A percentile compares a stretch with the other conserved stretches of the same genome.
phyloP scores from a whole-genome alignment of 2,113 vertebrate genomes.

The Podarcis muralis region DNA sequence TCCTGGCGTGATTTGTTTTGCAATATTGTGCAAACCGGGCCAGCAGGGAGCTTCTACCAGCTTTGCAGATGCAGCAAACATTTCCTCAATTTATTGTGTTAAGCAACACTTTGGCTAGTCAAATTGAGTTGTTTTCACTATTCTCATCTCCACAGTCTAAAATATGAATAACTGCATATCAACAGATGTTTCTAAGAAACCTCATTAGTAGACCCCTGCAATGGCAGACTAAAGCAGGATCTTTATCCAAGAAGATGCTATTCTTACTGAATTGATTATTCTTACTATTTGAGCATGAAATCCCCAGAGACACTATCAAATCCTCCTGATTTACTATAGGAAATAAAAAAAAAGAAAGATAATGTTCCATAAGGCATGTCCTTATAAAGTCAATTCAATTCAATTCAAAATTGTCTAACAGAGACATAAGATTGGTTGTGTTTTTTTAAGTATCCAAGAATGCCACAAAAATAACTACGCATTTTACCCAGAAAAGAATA shows the following conservation, averaged over 20 bases:
- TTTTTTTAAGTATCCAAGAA: constrained; percentile 37
- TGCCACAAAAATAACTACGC: constrained; percentile 58
- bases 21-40: too few species aligned
- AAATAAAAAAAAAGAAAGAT: constrained; percentile 61
- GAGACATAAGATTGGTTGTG: constrained; percentile 49
- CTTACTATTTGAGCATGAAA: rapidly evolving
- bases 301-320: constrained; percentile 12
- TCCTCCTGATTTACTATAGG: constrained; percentile 32
- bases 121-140: neutral
- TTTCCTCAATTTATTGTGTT: neutral
- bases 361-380: constrained; percentile 54
- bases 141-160: neutral
- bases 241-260: neutral
- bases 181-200: neutral
- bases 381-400: constrained; percentile 75
- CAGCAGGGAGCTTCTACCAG: neutral
- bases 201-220: neutral
- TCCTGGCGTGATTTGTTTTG: neutral
- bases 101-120: neutral
- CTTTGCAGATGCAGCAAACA: neutral
- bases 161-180: neutral
- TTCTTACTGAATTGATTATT: constrained; percentile 8
- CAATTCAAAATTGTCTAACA: constrained; percentile 57
- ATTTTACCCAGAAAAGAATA: constrained; percentile 38
- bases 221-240: neutral